A percentile compares a stretch with the other conserved stretches of the same genome.
These are phyloP conservation scores for Tricholauxania praeusta DNA, from an alignment of 2,888 invertebrate genomes.

Conservation along the genomic window DNA sequence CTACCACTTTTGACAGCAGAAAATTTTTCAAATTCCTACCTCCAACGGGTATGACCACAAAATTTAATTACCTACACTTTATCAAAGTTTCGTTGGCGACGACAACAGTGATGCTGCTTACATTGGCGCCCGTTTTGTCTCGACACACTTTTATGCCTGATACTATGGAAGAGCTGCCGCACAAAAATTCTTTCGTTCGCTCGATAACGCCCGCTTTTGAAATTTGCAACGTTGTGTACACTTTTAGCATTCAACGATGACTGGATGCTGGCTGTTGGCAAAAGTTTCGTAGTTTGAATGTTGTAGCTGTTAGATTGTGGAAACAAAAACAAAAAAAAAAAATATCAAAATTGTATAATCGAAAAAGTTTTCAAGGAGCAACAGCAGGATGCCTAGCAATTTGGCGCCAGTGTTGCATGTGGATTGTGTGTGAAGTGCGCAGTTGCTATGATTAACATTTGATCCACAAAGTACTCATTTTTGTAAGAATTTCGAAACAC, in stretches of 20 bases:
- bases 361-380: neutral
- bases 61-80: no score
- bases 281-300: neutral
- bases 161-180: neutral
- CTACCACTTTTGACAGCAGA: no score
- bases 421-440: constrained; percentile 14
- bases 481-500: neutral
- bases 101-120: no score
- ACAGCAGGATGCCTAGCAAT: constrained; percentile 1
- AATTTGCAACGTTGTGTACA: constrained; percentile 11
- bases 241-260: constrained; percentile 17
- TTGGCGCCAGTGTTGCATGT: constrained; percentile 30
- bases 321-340: no score
- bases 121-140: no score
- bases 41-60: no score
- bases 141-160: no score
- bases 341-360: no score
- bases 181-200: neutral
- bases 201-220: neutral
- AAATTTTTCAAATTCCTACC: no score
- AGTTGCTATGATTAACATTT: constrained; percentile 7
- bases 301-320: no score
- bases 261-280: constrained; percentile 26
- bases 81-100: no score
- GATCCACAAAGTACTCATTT: neutral